These are phyloP conservation scores for Brachionus asplanchnoidis DNA, from an alignment of 1,140 invertebrate genomes.

Conservation along the genomic window DNA sequence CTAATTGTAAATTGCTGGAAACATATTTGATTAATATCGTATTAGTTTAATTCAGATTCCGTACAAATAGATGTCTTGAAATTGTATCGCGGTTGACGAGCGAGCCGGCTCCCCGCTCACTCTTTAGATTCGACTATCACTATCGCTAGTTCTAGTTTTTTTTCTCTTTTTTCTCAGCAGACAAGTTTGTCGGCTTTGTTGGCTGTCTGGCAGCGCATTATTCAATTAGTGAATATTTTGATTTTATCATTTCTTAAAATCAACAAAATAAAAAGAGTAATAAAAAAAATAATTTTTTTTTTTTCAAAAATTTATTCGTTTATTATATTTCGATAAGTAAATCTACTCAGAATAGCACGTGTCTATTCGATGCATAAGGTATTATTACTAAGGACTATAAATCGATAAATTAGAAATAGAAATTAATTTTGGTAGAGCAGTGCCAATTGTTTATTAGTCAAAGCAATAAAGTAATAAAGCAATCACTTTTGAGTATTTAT, in stretches of 20 bases:
- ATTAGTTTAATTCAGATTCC: constrained; percentile 28
- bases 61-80: constrained; percentile 36
- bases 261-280: constrained; percentile 1
- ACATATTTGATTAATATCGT: constrained; percentile 35
- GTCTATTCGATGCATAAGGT: neutral
- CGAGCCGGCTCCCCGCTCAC: neutral
- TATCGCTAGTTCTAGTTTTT: neutral
- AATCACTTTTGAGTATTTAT: neutral
- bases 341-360: constrained; percentile 24
- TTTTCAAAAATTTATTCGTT: constrained; percentile 2
- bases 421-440: neutral
- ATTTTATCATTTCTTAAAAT: neutral
- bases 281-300: neutral
- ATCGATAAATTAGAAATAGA: constrained; percentile 32
- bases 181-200: neutral
- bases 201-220: neutral
- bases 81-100: constrained; percentile 6
- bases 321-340: constrained; percentile 34
- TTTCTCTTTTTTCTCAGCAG: neutral
- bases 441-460: constrained; percentile 1
- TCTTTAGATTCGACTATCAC: neutral
- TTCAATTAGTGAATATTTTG: too few species aligned
- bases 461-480: constrained; percentile 12
- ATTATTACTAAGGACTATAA: constrained; percentile 7
- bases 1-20: neutral